Percentiles rank a stretch among this genome's conserved stretches.
Conservation (phyloP, 1,140 invertebrate genomes). For the Drosophila watanabei region DNA sequence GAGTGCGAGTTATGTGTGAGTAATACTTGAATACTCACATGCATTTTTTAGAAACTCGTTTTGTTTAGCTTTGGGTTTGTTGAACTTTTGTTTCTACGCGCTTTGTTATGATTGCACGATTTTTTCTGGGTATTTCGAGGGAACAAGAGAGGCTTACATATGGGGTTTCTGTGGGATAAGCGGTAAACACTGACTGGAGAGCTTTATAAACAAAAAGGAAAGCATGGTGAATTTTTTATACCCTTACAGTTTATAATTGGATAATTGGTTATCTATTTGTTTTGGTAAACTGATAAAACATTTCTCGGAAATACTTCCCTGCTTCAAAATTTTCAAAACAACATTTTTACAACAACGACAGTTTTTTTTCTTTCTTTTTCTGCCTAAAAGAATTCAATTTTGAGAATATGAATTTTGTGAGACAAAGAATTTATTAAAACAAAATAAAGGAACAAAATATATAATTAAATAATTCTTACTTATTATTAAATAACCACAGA, state of each 20-base stretch:
- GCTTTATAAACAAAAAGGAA: background rate
- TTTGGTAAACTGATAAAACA: background rate
- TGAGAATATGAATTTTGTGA: no score
- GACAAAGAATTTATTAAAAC: no score
- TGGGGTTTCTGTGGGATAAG: background rate
- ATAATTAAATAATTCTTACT: no score
- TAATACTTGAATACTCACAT: slow-evolving; percentile 12
- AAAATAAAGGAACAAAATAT: no score
- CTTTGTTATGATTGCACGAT: slow-evolving; percentile 12
- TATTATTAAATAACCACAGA: no score
- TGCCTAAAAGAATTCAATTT: no score
- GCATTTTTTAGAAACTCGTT: slow-evolving; percentile 59
- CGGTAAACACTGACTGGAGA: background rate
- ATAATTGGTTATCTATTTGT: background rate
- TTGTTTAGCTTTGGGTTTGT: slow-evolving; percentile 48
- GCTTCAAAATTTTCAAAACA: no score
- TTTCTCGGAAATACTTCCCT: background rate
- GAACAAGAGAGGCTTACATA: background rate
- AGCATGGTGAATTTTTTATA: background rate
- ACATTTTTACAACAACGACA: no score
- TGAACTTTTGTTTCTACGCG: slow-evolving; percentile 41
- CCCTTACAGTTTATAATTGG: background rate
- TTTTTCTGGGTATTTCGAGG: slow-evolving; percentile 20
- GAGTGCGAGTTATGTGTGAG: slow-evolving; percentile 3
- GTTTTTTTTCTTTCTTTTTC: no score